These are phyloP conservation scores for Drepanosiphum platanoidis DNA, from an alignment of 2,888 invertebrate genomes.

Conservation along the genomic window DNA sequence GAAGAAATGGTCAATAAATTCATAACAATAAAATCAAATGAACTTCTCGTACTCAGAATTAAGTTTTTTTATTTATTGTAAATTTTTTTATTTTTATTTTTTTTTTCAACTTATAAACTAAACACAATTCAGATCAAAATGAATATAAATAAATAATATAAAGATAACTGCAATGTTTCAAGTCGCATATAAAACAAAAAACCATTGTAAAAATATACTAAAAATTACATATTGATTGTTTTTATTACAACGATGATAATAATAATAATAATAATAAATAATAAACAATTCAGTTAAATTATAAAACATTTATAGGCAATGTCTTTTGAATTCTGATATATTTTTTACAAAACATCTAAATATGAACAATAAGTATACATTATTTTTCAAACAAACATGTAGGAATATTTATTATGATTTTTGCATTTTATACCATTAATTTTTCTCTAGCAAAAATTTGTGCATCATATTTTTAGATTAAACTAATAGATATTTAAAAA, in stretches of 20 bases:
- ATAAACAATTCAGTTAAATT: not conserved
- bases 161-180: not conserved
- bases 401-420: conserved; percentile 28
- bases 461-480: conserved; percentile 28
- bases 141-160: conserved; percentile 28
- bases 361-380: conserved; percentile 9
- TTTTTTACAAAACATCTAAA: conserved; percentile 8
- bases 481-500: conserved; percentile 25
- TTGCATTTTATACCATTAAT: conserved; percentile 14
- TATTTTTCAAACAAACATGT: conserved; percentile 12
- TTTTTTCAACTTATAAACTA: conserved; percentile 28
- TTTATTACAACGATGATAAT: too few relatives aligned
- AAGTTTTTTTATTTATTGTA: too few relatives aligned
- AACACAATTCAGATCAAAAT: conserved; percentile 51
- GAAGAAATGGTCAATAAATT: too few relatives aligned
- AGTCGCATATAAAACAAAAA: not conserved
- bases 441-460: conserved; percentile 30
- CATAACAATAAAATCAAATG: too few relatives aligned
- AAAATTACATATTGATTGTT: not conserved
- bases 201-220: conserved; percentile 18
- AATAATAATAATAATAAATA: not conserved
- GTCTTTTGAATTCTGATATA: not conserved
- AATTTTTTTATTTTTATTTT: not conserved
- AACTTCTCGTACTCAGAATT: too few relatives aligned
- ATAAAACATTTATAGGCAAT: conserved; percentile 21